Base-by-base conservation (phyloP, 2,797 vertebrate species). In the Oreochromis grahami region DNA sequence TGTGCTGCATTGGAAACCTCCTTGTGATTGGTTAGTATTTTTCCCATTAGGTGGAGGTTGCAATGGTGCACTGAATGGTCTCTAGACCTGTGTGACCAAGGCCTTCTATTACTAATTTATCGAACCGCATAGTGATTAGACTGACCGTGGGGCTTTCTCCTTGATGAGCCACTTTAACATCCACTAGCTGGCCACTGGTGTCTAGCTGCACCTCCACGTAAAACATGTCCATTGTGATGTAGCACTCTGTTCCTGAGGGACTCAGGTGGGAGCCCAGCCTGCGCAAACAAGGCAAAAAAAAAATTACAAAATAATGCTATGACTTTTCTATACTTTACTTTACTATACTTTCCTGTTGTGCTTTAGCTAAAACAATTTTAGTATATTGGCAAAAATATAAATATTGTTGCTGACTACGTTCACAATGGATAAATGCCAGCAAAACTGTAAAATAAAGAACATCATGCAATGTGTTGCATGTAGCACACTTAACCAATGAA, bases 151-250 rank as follows among this genome's bases (percentile, higher is more conserved):
- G 98, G 92, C 98, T 99, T 95, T 99, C 98, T 90, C 99, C 97
- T 38, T 99, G 98, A 95, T 99, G 99, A 89, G 98, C 98, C 95
- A 99, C 98, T 94, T 99, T 99, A 88, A 99, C 98, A 36, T 99
- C 99, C 90, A 98, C 97, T 50, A 99, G 96, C 95, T 98, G 97
- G 55, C 99, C 99, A 32, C 91, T 87, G 32, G 95, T 92, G 93
- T 99, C 99, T 91, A 99, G 93, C 95, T 99, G 98, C 77, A 99
- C 98, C 88, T 99, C 98, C 90, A 99, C 97, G 26, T 99, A 99
- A 92, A 99, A 99, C 98, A 99, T 98, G 94, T 99, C 99, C 1
- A 98, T 98, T 52, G 98, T 99, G 96, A 99, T 99, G 96, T 99
- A 99, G 87, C 98, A 99, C 93, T 99, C 99, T 3, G 98, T 99